Conservation (phyloP, 2,888 invertebrate genomes). For the Drosophila infuscata region DNA sequence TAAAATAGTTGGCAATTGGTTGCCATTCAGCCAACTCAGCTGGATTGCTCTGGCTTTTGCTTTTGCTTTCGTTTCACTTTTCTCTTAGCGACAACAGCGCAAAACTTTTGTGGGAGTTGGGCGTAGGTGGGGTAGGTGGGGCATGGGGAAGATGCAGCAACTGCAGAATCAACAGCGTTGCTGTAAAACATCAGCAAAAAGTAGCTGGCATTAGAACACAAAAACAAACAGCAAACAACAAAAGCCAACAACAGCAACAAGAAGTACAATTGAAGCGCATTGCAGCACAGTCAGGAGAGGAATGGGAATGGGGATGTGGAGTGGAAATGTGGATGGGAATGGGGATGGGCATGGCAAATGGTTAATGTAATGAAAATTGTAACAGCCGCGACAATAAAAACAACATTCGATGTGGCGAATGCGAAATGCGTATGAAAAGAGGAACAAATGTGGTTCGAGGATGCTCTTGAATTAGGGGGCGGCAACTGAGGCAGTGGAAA, state of each 20-base stretch:
- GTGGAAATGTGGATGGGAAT: background rate
- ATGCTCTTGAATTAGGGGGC: background rate
- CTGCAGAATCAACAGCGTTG: conserved; percentile 65
- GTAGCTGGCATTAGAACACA: conserved; percentile 55
- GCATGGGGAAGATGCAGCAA: conserved; percentile 41
- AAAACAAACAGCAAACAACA: conserved; percentile 19
- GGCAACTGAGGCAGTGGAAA: background rate
- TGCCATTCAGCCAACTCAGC: conserved; percentile 63
- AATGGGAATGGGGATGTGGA: too few relatives aligned
- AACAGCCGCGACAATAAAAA: conserved; percentile 69
- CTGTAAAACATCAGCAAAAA: conserved; percentile 61
- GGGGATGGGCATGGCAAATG: conserved; percentile 50
- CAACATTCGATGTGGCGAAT: conserved; percentile 60
- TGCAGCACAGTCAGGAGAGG: conserved; percentile 21
- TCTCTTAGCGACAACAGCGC: conserved; percentile 48
- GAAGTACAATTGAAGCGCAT: conserved; percentile 40
- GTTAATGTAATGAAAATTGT: conserved; percentile 79
- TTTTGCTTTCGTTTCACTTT: conserved; percentile 42
- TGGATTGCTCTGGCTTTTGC: conserved; percentile 40
- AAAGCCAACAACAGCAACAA: conserved; percentile 6
- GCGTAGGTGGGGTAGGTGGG: background rate
- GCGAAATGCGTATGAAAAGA: conserved; percentile 31
- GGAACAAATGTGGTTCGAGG: background rate
- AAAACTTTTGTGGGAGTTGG: conserved; percentile 49
- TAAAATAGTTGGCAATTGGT: conserved; percentile 68